Evolutionary conservation across 1,140 invertebrate species (phyloP), one percentile per base, ranked within the genome.

Genomic region (Samia ricini): DNA sequence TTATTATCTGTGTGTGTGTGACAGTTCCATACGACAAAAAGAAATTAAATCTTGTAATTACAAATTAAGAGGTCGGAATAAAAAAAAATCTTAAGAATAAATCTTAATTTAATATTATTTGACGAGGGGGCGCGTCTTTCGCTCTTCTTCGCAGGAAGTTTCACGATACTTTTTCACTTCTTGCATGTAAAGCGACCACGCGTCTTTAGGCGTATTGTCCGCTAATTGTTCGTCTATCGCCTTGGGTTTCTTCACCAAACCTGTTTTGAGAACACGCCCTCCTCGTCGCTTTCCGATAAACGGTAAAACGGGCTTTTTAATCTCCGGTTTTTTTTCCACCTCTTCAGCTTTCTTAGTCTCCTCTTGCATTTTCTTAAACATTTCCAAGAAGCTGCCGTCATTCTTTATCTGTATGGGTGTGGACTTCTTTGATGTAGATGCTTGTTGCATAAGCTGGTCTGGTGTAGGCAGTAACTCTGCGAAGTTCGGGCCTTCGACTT

Each of bases 111-210:
- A 24, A 56, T 57, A 63, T 73, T 94, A 98, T 94, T 98, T 98
- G 49, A 98, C 97, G 56, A 98, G 91, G 12, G 97, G 97, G 71
- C 97, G 92, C 54, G 96, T 98, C 88, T 97, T 97, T 70, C 96
- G 94, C 81, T 98, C 97, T 78, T 97, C 96, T 83, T 98, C 96
- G 88, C 97, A 98, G 60, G 95, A 96, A 52, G 96, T 95, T 83
- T 97, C 96, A 79, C 96, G 95, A 76, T 98, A 98, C 77, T 96
- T 96, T 80, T 97, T 95, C 6, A 98, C 97, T 93, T 98, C 97
- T 23, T 95, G 95, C 94, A 98, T 95, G 77, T 98, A 98, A 2
- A 97, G 88, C 0, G 96, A 95, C 97, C 97, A 98, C 6, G 97
- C 96, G 89, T 98, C 97, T 83, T 95, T 96, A 0, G 95, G 94